Evolutionary conservation across 2,113 vertebrate genomes (phyloP), one percentile per base, ranked within the genome.

Genomic region (Lipophrys pholis): DNA sequence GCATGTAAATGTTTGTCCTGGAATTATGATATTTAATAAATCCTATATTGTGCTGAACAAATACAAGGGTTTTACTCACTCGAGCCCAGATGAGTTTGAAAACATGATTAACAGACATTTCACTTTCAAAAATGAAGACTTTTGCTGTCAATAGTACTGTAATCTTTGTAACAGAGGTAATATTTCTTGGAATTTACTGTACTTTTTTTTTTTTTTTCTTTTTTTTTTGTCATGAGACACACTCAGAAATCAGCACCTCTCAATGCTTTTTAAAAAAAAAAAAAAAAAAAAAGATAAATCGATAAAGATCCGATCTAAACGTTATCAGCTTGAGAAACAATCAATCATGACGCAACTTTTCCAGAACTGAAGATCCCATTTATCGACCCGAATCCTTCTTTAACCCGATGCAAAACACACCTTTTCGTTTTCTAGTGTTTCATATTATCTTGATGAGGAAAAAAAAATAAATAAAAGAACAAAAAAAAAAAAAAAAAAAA

Each of bases 1-100:
- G 98, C 98, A 99, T 99, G 98, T 99, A 97, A 97, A 99, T 98
- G 98, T 99, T 98, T 97, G 98, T 99, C 96, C 96, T 97, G 96
- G 95, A 97, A 95, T 98, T 95, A 96, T 97, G 96, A 96, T 98
- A 99, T 97, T 99, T 93, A 99, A 96, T 96, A 95, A 97, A 97
- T 95, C 95, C 96, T 93, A 94, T 96, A 95, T 95, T 95, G 96
- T 96, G 94, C 95, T 96, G 95, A 96, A 96, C 95, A 93, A 90
- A 87, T 83, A 88, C 85, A 59, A 77, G 89, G 90, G 84, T 87
- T 86, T 82, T 11, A 84, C 83, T 90, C 90, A 89, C 90, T 85
- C 85, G 76, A 91, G 92, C 95, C 93, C 91, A 73, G 92, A 77
- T 43, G 79, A 74, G 83, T 86, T 88, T 83, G 53, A 77, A 88